Conservation (phyloP, 2,888 invertebrate genomes). For the Punctoribates punctum region DNA sequence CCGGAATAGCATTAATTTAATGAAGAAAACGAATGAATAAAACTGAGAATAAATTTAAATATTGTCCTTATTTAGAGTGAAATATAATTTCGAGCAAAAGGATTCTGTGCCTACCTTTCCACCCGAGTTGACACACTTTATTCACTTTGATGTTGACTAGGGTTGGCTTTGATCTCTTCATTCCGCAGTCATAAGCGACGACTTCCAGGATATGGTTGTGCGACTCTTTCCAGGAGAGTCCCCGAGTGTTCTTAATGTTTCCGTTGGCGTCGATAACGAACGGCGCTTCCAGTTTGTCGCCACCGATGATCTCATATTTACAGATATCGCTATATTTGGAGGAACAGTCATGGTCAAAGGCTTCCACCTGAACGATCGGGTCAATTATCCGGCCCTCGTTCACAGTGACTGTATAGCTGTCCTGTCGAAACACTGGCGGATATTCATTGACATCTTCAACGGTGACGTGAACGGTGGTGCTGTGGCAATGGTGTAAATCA, state of each 20-base stretch:
- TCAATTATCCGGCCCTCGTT: conserved; percentile 65
- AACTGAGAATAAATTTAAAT: neutral
- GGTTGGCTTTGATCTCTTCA: conserved; percentile 86
- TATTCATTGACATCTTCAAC: conserved; percentile 49
- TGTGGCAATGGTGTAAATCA: no score
- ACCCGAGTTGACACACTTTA: conserved; percentile 71
- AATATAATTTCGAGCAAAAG: neutral
- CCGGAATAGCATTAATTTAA: neutral
- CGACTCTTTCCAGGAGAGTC: conserved; percentile 82
- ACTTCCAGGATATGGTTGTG: conserved; percentile 90
- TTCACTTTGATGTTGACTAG: conserved; percentile 94
- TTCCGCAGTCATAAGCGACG: conserved; percentile 95
- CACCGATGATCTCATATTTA: conserved; percentile 82
- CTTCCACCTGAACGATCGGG: conserved; percentile 84
- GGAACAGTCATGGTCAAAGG: conserved; percentile 91
- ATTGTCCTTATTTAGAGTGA: neutral
- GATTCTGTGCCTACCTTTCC: conserved; percentile 62
- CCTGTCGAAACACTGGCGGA: conserved; percentile 48
- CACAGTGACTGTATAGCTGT: conserved; percentile 48
- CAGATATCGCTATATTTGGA: conserved; percentile 91
- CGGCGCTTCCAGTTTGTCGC: conserved; percentile 72
- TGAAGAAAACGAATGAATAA: neutral
- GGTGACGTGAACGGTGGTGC: conserved; percentile 48
- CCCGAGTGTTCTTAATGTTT: conserved; percentile 84
- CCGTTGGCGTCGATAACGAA: conserved; percentile 90